phyloP scores from a whole-genome alignment of 2,797 vertebrate species.

The Malurus splendens region DNA sequence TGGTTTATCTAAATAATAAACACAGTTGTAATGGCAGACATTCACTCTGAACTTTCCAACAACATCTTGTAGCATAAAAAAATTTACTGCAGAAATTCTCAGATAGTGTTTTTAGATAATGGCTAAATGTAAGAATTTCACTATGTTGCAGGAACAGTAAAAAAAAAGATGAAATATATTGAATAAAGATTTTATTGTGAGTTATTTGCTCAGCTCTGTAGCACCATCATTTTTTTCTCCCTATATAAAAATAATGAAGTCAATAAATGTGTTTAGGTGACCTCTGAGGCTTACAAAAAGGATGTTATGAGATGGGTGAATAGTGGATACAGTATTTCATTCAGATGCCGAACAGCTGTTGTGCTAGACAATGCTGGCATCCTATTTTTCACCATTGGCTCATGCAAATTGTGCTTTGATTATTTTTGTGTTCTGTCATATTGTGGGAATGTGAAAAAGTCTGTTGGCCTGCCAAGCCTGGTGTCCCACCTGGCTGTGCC shows the following conservation, averaged over 20 bases:
- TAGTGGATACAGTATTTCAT: conserved; percentile 40
- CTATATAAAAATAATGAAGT: conserved; percentile 64
- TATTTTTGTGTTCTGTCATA: background rate
- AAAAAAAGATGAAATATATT: conserved; percentile 52
- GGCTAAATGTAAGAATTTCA: conserved; percentile 40
- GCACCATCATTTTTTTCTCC: conserved; percentile 50
- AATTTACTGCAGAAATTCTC: conserved; percentile 40
- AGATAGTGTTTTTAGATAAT: conserved; percentile 33
- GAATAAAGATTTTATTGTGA: conserved; percentile 62
- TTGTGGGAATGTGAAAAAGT: background rate
- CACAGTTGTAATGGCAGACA: conserved; percentile 6
- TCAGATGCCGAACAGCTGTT: conserved; percentile 45
- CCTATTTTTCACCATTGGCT: conserved; percentile 24
- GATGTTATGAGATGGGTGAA: conserved; percentile 57
- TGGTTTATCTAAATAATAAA: conserved; percentile 28
- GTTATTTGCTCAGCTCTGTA: conserved; percentile 55
- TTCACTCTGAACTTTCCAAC: conserved; percentile 31
- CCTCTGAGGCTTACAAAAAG: conserved; percentile 52
- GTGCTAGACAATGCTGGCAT: conserved; percentile 28
- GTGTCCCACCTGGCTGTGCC: background rate
- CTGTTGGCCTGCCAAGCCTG: background rate
- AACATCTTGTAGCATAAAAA: conserved; percentile 25
- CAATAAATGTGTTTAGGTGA: conserved; percentile 60
- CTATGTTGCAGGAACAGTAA: conserved; percentile 38
- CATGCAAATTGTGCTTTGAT: background rate